Base-by-base conservation (phyloP, 2,888 invertebrate species). In the Scaptomyza caliginosa region DNA sequence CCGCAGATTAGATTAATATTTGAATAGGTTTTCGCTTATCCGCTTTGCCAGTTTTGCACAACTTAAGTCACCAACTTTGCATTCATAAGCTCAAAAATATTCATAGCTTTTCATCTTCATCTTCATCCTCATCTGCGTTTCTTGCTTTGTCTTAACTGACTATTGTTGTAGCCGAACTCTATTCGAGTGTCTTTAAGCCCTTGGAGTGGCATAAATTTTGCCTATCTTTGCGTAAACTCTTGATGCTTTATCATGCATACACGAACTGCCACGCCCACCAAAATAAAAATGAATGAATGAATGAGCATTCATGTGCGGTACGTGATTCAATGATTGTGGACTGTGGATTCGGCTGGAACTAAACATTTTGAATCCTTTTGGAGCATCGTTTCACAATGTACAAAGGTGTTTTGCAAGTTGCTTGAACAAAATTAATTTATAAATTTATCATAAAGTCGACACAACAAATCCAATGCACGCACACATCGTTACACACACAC, bases 361-460 rank as follows among this genome's bases (percentile, higher is more conserved):
- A 19, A 13, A 10, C 13, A 32, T 13, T 13, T 17, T 17, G 54
- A 67, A 73, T 59, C 50, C 48, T 73, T 70, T 55, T 23, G 23
- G 23, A 45, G 54, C 46, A 30, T 7, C n/a, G 7, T 54, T 46
- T 7, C 46, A 19, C 32, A 48, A 17, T 48, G 6, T 24, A 4
- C 34, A 32, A 32, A 66, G 58, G 60, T 65, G 58, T 46, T 65
- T 56, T 11, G 52, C 42, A 62, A 63, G 66, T 58, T 63, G 63
- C 40, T 48, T 13, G 34, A 55, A 48, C 62, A 50, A 74, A 74
- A 67, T 80, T 67, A 74, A 77, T 67, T 80, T 77, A 74, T 77
- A 80, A 77, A 80, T 77, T 77, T 70, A 80, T 77, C 69, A 77
- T 62, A 73, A 77, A 77, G 51, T 24, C 57, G 38, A 58, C 45